Evolutionary conservation across 2,113 vertebrate species (phyloP).

Genomic region (Cettia cetti): DNA sequence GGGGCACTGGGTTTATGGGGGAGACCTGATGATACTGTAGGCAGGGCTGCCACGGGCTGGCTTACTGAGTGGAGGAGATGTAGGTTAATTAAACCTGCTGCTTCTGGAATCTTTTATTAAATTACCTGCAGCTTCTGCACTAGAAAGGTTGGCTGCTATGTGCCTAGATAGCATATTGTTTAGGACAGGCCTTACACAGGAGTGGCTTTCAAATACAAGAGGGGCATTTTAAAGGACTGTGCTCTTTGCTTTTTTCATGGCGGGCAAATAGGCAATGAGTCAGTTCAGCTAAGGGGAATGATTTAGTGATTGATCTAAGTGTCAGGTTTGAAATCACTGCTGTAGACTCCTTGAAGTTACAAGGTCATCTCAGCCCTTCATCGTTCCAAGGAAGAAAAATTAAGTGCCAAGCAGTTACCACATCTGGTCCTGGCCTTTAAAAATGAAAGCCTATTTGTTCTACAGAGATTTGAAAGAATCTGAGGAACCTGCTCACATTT

Average conservation of each 20-base stretch:
- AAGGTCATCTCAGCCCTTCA: conserved; percentile 55
- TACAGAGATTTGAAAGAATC: not conserved
- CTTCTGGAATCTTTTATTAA: conserved; percentile 23
- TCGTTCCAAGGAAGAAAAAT: conserved; percentile 50
- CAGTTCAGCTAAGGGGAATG: conserved; percentile 36
- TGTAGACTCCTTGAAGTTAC: conserved; percentile 57
- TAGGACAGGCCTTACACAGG: not conserved
- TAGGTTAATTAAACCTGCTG: conserved; percentile 35
- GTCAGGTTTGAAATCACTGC: conserved; percentile 53
- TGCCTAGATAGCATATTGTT: not conserved
- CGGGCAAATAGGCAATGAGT: conserved; percentile 53
- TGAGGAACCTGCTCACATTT: not conserved
- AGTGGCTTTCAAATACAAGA: conserved; percentile 4
- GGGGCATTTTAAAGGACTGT: not conserved
- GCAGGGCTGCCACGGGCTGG: not conserved
- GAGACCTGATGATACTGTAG: not conserved
- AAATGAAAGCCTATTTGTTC: conserved; percentile 16
- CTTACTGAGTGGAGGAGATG: not conserved
- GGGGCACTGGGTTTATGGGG: not conserved
- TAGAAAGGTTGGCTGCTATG: not conserved
- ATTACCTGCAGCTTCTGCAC: conserved; percentile 11
- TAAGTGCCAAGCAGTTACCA: conserved; percentile 1
- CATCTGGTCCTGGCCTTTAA: conserved; percentile 16
- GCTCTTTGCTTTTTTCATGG: not conserved
- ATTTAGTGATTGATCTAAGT: conserved; percentile 59